These are phyloP conservation scores for Caenorhabditis zanzibari DNA, from an alignment of 2,888 invertebrate species.

Conservation along the genomic window DNA sequence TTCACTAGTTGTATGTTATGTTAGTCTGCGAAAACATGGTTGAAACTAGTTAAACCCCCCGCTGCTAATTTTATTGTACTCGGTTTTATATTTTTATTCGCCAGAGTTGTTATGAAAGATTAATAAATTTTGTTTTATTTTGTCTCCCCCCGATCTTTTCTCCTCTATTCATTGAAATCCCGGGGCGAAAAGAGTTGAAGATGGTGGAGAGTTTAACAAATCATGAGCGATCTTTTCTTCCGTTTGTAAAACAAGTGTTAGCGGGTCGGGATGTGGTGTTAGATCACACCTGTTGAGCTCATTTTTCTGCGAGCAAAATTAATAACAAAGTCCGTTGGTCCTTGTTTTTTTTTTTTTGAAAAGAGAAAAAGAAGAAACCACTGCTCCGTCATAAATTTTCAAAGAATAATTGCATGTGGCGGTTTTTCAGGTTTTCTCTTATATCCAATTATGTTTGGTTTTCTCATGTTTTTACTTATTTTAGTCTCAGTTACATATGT, in stretches of 20 bases:
- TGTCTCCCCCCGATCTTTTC: too few species aligned
- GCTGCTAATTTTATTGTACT: background rate
- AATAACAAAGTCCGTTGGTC: constrained; percentile 15
- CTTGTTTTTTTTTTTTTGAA: background rate
- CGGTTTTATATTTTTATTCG: too few species aligned
- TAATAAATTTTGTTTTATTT: too few species aligned
- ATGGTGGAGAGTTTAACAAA: constrained; percentile 32
- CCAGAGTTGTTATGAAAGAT: too few species aligned
- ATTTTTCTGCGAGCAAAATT: constrained; percentile 25
- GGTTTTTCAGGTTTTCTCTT: constrained; percentile 9
- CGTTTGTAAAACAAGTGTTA: constrained; percentile 47
- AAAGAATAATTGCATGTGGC: constrained; percentile 21
- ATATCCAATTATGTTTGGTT: constrained; percentile 26
- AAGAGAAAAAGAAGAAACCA: background rate
- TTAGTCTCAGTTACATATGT: background rate
- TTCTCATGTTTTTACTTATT: background rate
- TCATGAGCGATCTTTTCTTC: constrained; percentile 47
- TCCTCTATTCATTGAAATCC: constrained; percentile 43
- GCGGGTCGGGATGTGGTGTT: constrained; percentile 21
- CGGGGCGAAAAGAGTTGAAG: background rate
- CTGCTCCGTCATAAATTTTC: constrained; percentile 20
- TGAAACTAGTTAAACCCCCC: background rate
- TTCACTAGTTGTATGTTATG: too few species aligned
- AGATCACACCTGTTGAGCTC: constrained; percentile 34
- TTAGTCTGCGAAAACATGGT: background rate